Evolutionary conservation across 2,888 invertebrate genomes (phyloP).

Genomic region (Ditula angustiorana): DNA sequence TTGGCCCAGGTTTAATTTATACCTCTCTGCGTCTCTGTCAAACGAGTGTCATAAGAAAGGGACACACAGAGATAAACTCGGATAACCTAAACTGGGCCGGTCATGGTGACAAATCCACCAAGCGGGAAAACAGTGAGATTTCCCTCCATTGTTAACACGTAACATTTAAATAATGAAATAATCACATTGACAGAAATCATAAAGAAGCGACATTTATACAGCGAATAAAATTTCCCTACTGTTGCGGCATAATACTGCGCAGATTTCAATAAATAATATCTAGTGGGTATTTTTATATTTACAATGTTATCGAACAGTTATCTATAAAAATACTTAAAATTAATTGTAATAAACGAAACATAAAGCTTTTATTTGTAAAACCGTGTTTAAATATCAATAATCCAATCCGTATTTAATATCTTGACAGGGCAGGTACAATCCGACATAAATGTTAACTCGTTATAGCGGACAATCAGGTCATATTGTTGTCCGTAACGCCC

Average conservation of each 20-base stretch:
- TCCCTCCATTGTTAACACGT: not conserved
- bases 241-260: slow-evolving; percentile 16
- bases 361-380: slow-evolving; percentile 6
- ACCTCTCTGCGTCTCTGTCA: no score
- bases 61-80: no score
- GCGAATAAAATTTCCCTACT: slow-evolving; percentile 13
- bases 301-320: slow-evolving; percentile 13
- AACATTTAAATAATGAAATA: not conserved
- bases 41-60: no score
- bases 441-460: not conserved
- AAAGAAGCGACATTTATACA: not conserved
- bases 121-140: no score
- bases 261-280: slow-evolving; percentile 18
- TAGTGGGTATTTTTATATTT: slow-evolving; percentile 13
- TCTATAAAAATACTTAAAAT: slow-evolving; percentile 23
- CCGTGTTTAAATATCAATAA: not conserved
- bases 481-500: no score
- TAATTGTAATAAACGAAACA: slow-evolving; percentile 21
- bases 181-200: not conserved
- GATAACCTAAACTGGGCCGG: no score
- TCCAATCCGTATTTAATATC: not conserved
- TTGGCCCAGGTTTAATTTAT: no score
- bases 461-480: not conserved
- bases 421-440: not conserved
- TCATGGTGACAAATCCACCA: no score